phyloP scores from a whole-genome alignment of 2,797 vertebrate genomes.

The Typhlichthys eigenmanni region DNA sequence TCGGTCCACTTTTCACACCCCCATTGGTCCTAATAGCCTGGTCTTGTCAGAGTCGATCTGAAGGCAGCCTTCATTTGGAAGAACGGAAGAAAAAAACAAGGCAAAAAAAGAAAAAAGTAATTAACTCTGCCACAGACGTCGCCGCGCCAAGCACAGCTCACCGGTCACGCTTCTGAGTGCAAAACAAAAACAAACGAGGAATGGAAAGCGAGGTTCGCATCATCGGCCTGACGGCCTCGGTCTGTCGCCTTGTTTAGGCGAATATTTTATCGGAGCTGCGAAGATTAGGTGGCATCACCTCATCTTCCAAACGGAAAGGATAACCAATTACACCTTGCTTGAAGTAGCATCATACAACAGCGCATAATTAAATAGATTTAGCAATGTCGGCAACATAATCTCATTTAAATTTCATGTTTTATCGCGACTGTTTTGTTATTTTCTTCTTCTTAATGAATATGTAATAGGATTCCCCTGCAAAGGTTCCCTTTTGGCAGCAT shows the following conservation, averaged over 20 bases:
- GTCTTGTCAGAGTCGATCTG: constrained; percentile 76
- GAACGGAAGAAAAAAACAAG: constrained; percentile 1
- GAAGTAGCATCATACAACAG: constrained; percentile 1
- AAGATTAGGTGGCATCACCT: constrained; percentile 7
- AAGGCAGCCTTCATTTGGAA: constrained; percentile 76
- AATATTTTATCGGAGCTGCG: background rate
- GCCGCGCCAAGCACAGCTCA: constrained; percentile 49
- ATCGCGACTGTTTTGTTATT: constrained; percentile 1
- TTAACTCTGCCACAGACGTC: constrained; percentile 74
- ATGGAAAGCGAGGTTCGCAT: constrained; percentile 43
- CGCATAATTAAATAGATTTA: background rate
- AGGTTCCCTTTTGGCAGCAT: constrained; percentile 8
- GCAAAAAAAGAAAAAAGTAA: constrained; percentile 71
- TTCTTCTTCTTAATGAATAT: constrained; percentile 1
- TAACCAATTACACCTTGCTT: constrained; percentile 15
- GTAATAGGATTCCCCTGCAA: constrained; percentile 13
- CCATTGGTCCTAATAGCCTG: constrained; percentile 83
- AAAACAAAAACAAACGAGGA: constrained; percentile 60
- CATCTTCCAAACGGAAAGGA: constrained; percentile 4
- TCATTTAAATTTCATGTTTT: background rate
- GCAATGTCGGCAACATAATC: background rate
- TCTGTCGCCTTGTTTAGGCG: constrained; percentile 23
- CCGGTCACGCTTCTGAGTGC: constrained; percentile 48
- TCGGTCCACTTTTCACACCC: constrained; percentile 85
- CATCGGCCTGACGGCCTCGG: constrained; percentile 1